Evolutionary conservation across 1,140 invertebrate genomes (phyloP).

Genomic region (Anastrepha ludens): DNA sequence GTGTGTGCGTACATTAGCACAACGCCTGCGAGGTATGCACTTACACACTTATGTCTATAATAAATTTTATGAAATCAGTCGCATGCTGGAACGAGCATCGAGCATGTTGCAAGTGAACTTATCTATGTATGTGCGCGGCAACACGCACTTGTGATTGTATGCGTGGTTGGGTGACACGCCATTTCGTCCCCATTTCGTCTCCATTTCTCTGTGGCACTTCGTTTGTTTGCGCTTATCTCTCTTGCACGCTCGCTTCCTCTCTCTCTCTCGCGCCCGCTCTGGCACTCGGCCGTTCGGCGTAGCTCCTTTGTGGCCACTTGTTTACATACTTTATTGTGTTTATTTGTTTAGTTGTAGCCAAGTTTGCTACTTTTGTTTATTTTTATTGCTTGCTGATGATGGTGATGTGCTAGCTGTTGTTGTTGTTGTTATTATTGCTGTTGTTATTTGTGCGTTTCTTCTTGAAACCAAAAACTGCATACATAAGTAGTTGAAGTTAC

Average conservation of each 20-base stretch:
- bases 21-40: no score
- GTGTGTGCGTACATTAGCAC: no score
- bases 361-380: constrained; percentile 26
- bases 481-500: constrained; percentile 37
- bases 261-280: not conserved
- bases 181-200: not conserved
- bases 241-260: not conserved
- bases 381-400: not conserved
- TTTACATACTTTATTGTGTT: constrained; percentile 47
- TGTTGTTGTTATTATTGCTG: constrained; percentile 18
- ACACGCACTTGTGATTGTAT: not conserved
- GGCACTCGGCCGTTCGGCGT: not conserved
- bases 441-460: constrained; percentile 13
- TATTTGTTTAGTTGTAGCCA: constrained; percentile 47
- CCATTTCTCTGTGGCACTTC: not conserved
- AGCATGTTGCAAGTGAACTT: not conserved
- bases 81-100: constrained; percentile 6
- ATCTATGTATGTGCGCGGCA: not conserved
- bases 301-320: constrained; percentile 37
- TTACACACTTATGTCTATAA: no score
- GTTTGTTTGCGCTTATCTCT: not conserved
- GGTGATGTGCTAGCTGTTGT: not conserved
- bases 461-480: constrained; percentile 12
- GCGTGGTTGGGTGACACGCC: not conserved
- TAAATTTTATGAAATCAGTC: no score